A percentile compares a stretch with the other conserved stretches of the same genome.
Conservation (phyloP, 2,797 vertebrate genomes). For the Echeneis naucrates region DNA sequence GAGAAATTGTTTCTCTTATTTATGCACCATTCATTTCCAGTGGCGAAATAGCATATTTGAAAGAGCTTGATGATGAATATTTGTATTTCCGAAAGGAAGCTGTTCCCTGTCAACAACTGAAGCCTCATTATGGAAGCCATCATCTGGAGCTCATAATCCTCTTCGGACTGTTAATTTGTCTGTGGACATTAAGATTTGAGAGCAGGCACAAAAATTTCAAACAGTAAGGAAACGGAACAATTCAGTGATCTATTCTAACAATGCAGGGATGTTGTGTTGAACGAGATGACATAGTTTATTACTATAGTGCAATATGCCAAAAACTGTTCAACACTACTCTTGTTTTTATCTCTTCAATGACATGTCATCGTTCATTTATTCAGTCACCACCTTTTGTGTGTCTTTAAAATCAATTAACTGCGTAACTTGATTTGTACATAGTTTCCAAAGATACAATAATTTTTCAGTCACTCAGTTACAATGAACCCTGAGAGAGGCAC, state of each 20-base stretch:
- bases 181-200: not conserved
- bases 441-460: too few species aligned
- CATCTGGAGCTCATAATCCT: not conserved
- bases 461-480: too few species aligned
- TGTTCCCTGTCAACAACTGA: not conserved
- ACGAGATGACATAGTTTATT: slow-evolving; percentile 7
- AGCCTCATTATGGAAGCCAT: not conserved
- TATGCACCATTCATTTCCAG: slow-evolving; percentile 39
- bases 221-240: too few species aligned
- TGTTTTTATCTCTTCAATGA: too few species aligned
- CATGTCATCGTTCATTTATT: too few species aligned
- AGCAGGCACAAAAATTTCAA: too few species aligned
- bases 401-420: too few species aligned
- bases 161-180: not conserved
- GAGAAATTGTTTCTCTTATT: slow-evolving; percentile 28
- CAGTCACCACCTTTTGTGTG: too few species aligned
- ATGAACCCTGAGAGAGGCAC: too few species aligned
- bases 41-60: slow-evolving; percentile 31
- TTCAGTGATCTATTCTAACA: too few species aligned
- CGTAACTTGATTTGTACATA: too few species aligned
- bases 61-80: slow-evolving; percentile 46
- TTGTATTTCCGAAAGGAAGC: slow-evolving; percentile 28
- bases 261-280: slow-evolving; percentile 12
- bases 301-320: slow-evolving; percentile 15
- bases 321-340: slow-evolving; percentile 24